A percentile compares a stretch with the other conserved stretches of the same genome.
Conservation (phyloP, 2,797 vertebrate genomes). For the Dicrostonyx torquatus region DNA sequence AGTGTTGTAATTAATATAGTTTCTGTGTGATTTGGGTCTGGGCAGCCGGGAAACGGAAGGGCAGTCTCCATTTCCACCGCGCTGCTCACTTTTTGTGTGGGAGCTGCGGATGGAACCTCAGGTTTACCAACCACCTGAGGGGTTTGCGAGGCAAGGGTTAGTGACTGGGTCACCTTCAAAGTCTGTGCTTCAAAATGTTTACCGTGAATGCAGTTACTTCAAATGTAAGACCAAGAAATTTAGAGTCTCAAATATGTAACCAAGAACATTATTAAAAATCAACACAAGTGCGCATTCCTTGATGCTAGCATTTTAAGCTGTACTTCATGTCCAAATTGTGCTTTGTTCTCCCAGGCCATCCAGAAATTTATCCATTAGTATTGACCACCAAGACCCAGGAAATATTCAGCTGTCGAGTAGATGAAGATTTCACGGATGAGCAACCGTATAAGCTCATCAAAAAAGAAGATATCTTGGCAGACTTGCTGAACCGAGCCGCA, state of each 20-base stretch:
- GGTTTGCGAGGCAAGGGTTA: not conserved
- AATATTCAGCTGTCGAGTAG: constrained; percentile 90
- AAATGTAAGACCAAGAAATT: not conserved
- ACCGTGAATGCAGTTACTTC: not conserved
- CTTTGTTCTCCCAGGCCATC: constrained; percentile 87
- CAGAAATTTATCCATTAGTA: constrained; percentile 93
- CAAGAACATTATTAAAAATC: constrained; percentile 25
- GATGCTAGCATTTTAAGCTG: constrained; percentile 41
- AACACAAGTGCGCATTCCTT: not conserved
- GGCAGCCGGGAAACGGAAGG: no score
- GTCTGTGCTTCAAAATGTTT: not conserved
- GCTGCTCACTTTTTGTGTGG: not conserved
- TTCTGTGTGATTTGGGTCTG: no score
- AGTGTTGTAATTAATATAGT: no score
- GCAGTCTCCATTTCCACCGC: no score
- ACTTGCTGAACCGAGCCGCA: constrained; percentile 91
- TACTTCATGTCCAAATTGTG: constrained; percentile 40
- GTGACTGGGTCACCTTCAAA: not conserved
- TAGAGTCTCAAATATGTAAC: constrained; percentile 54
- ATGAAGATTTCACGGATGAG: constrained; percentile 91
- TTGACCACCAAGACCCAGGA: constrained; percentile 94
- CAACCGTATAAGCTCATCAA: constrained; percentile 91
- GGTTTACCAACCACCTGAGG: no score
- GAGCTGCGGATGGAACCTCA: not conserved
- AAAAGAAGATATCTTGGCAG: constrained; percentile 93